phyloP scores from a whole-genome alignment of 1,140 invertebrate species.

The Globodera rostochiensis region DNA sequence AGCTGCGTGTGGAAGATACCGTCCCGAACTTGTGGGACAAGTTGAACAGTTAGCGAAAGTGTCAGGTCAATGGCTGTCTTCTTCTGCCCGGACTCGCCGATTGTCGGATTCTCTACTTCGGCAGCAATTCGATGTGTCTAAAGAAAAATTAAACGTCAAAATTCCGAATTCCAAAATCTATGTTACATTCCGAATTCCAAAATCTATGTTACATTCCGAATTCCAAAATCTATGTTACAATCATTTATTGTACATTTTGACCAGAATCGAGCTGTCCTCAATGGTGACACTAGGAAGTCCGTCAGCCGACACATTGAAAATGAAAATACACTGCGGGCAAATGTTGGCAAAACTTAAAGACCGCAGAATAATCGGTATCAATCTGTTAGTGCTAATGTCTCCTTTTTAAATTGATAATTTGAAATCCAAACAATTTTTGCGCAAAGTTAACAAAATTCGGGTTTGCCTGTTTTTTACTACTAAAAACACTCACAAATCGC shows the following conservation, averaged over 20 bases:
- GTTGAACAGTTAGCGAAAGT: constrained; percentile 50
- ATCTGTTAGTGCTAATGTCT: too few relatives aligned
- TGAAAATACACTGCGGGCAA: constrained; percentile 62
- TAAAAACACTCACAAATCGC: constrained; percentile 49
- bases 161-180: too few relatives aligned
- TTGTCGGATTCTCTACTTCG: constrained; percentile 59
- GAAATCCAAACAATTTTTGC: too few relatives aligned
- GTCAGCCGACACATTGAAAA: constrained; percentile 58
- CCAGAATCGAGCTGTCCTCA: constrained; percentile 50
- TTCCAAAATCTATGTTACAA: too few relatives aligned
- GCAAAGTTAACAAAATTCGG: background rate
- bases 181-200: too few relatives aligned
- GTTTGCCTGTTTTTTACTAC: too few relatives aligned
- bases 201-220: too few relatives aligned
- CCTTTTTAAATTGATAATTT: too few relatives aligned
- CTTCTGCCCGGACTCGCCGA: constrained; percentile 35
- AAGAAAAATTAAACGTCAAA: constrained; percentile 23
- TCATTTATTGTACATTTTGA: constrained; percentile 45
- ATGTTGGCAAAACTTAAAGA: constrained; percentile 45
- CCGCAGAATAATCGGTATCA: too few relatives aligned
- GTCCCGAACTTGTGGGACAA: constrained; percentile 56
- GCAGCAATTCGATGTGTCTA: constrained; percentile 58
- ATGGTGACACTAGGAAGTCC: constrained; percentile 52
- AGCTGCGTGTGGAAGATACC: constrained; percentile 61
- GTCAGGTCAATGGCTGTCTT: constrained; percentile 47